These are phyloP conservation scores for Eciton burchellii DNA, from an alignment of 1,140 invertebrate genomes.

Conservation along the genomic window DNA sequence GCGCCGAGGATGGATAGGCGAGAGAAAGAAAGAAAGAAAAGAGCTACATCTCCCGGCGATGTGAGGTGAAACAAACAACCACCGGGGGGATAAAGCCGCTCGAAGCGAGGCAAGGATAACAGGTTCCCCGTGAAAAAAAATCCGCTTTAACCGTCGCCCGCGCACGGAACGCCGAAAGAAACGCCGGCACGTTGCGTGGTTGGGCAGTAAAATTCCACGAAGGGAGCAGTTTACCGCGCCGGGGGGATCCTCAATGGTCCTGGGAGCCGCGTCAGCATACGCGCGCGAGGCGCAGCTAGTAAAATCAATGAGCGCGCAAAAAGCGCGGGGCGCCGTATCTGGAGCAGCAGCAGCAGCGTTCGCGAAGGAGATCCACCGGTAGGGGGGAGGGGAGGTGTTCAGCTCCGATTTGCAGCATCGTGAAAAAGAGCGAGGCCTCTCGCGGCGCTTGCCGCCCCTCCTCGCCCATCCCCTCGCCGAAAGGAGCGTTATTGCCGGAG, in stretches of 20 bases:
- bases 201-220: conserved; percentile 38
- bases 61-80: too few species aligned
- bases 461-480: conserved; percentile 16
- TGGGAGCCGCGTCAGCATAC: conserved; percentile 39
- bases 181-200: neutral
- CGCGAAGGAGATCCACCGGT: too few species aligned
- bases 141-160: neutral
- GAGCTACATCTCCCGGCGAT: too few species aligned
- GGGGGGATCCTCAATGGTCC: conserved; percentile 30
- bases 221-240: conserved; percentile 34
- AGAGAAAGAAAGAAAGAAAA: too few species aligned
- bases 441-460: neutral
- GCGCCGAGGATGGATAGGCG: neutral
- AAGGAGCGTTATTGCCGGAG: conserved; percentile 65
- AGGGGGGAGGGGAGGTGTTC: too few species aligned
- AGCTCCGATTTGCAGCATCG: conserved; percentile 50
- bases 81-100: too few species aligned
- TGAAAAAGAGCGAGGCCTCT: conserved; percentile 31
- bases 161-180: neutral
- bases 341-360: neutral
- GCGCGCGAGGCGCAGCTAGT: conserved; percentile 39
- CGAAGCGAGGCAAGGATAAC: too few species aligned
- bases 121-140: neutral
- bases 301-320: conserved; percentile 60
- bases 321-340: conserved; percentile 42